Evolutionary conservation across 1,140 invertebrate species (phyloP), one percentile per base, ranked within the genome.

Genomic region (Goniozus legneri): DNA sequence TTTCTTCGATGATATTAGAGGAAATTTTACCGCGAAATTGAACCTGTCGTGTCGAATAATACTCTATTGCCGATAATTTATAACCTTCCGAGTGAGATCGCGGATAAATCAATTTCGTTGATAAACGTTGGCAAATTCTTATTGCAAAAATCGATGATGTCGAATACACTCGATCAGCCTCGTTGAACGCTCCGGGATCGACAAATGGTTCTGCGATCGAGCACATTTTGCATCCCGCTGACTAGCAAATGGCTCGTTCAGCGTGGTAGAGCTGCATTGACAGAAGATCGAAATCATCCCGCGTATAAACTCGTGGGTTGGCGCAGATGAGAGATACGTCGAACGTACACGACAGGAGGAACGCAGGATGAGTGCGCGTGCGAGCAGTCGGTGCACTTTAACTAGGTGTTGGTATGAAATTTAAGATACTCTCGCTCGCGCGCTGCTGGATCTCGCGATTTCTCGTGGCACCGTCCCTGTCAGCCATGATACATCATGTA

Each of bases 221-320:
- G 32, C 34, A 47, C 19, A 34, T 35, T 37, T 41, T 47, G 32
- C 21, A 27, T 56, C 47, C 50, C 38, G 57, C 50, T 53, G 56
- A 33, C 43, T 56, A 40, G 53, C 55, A 56, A 60, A 56, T 60
- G 56, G 38, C 42, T 47, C 41, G 41, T 44, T 32, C 34, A 40
- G 32, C 58, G 45, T 52, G 47, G 52, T 38, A 50, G 50, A 58
- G 41, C 22, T 34, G 44, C 44, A 61, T 60, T 60, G 58, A 61
- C 58, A 60, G 58, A 37, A 61, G 58, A 60, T 61, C 57, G 47
- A 55, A 54, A 60, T 60, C 58, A 60, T 61, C 51, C 46, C 24
- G 4, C 24, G 4, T 4, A 10, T 27, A 34, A 52, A 47, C 44
- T 22, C 44, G 43, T 44, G 49, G 44, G 52, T 30, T 22, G 35